Conservation (phyloP, 2,888 invertebrate genomes). For the Ditula angustiorana region DNA sequence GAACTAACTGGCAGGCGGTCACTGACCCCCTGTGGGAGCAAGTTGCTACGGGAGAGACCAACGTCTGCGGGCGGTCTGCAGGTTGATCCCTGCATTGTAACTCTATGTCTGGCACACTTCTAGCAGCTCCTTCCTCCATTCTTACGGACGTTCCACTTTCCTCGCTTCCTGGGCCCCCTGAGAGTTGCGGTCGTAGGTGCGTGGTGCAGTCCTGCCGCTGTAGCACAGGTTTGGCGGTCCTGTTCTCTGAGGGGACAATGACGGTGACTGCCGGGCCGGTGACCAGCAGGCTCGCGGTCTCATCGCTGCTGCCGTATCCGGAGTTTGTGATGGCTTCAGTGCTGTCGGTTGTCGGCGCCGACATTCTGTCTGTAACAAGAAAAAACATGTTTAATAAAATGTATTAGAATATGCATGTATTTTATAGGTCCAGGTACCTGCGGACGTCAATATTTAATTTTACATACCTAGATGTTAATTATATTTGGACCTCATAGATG, state of each 20-base stretch:
- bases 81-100: constrained; percentile 88
- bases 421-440: too few species aligned
- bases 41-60: constrained; percentile 84
- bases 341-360: constrained; percentile 81
- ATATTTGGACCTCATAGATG: too few species aligned
- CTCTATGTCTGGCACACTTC: constrained; percentile 93
- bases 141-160: constrained; percentile 87
- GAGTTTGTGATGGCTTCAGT: constrained; percentile 86
- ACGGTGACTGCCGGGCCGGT: constrained; percentile 86
- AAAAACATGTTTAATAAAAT: constrained; percentile 4
- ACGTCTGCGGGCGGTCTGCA: constrained; percentile 82
- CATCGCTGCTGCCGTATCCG: constrained; percentile 91
- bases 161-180: constrained; percentile 91
- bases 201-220: constrained; percentile 95
- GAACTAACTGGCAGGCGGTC: constrained; percentile 88
- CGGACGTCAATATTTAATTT: too few species aligned
- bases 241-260: constrained; percentile 77
- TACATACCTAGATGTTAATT: too few species aligned
- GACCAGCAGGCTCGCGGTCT: constrained; percentile 92
- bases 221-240: constrained; percentile 90
- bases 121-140: constrained; percentile 88
- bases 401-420: too few species aligned
- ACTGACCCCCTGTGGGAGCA: constrained; percentile 87
- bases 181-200: constrained; percentile 89
- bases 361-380: constrained; percentile 78